A percentile compares a stretch with the other conserved stretches of the same genome.
Conservation (phyloP, 1,140 invertebrate species). For the Acromyrmex charruanus region DNA sequence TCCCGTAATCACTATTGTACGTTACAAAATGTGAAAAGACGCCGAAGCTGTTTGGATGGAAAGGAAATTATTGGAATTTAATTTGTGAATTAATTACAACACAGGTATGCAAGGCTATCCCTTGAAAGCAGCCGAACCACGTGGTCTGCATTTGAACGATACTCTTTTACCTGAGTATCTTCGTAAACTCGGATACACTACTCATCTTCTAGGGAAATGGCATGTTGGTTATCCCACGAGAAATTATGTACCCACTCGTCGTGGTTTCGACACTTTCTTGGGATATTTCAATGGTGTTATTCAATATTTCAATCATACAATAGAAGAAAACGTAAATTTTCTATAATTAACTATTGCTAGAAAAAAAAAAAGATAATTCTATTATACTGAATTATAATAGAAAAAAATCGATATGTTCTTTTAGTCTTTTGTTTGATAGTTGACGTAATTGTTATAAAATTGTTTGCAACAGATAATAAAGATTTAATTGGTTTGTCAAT, state of each 20-base stretch:
- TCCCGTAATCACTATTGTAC: not conserved
- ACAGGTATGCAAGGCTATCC: slow-evolving; percentile 89
- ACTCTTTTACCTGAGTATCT: slow-evolving; percentile 88
- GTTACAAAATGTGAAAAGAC: not conserved
- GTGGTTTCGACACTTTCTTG: slow-evolving; percentile 89
- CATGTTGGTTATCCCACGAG: slow-evolving; percentile 83
- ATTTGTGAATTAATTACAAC: not conserved
- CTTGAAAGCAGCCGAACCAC: slow-evolving; percentile 86
- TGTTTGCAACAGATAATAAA: not conserved
- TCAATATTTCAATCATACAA: slow-evolving; percentile 87
- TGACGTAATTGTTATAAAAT: not conserved
- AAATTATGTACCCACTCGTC: slow-evolving; percentile 86
- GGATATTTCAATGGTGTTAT: slow-evolving; percentile 90
- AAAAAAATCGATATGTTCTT: not conserved
- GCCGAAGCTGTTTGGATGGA: not conserved
- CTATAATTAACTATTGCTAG: not conserved
- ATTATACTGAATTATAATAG: not conserved
- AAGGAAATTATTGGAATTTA: not conserved
- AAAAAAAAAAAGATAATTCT: not conserved
- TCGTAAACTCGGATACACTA: slow-evolving; percentile 79
- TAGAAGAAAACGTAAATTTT: slow-evolving; percentile 82
- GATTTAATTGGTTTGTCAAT: not conserved
- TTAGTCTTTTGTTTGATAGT: not conserved
- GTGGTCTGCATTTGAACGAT: slow-evolving; percentile 87
- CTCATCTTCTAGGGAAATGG: slow-evolving; percentile 85